Evolutionary conservation across 2,113 vertebrate genomes (phyloP).

Genomic region (Melanostigma gelatinosum): DNA sequence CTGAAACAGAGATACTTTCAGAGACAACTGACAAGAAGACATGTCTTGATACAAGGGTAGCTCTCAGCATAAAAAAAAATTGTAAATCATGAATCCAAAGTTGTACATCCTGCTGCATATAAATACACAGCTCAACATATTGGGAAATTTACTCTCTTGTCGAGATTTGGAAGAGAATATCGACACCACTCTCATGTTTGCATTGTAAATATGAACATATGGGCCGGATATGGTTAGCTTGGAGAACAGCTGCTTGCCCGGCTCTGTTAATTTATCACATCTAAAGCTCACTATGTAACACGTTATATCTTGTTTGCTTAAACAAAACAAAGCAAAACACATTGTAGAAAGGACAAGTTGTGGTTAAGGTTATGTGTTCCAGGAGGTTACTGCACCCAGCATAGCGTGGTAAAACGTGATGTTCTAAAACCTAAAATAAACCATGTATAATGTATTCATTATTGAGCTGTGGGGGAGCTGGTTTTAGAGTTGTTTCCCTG

Average conservation of each 20-base stretch:
- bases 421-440: not conserved
- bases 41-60: not conserved
- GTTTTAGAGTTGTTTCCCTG: not conserved
- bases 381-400: not conserved
- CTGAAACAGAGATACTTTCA: slow-evolving; percentile 28
- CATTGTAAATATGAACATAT: not conserved
- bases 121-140: not conserved
- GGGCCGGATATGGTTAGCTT: not conserved
- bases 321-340: not conserved
- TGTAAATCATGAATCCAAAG: not conserved
- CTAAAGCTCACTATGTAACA: slow-evolving; percentile 1
- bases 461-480: not conserved
- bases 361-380: not conserved
- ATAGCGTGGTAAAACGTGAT: not conserved
- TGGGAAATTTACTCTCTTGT: not conserved
- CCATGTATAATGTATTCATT: not conserved
- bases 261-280: not conserved
- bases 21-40: not conserved
- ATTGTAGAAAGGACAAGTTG: not conserved
- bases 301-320: not conserved
- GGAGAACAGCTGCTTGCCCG: not conserved
- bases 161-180: not conserved
- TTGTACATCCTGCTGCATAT: not conserved
- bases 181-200: not conserved
- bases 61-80: not conserved